Conservation (phyloP, 2,113 vertebrate species). For the Felis chaus region DNA sequence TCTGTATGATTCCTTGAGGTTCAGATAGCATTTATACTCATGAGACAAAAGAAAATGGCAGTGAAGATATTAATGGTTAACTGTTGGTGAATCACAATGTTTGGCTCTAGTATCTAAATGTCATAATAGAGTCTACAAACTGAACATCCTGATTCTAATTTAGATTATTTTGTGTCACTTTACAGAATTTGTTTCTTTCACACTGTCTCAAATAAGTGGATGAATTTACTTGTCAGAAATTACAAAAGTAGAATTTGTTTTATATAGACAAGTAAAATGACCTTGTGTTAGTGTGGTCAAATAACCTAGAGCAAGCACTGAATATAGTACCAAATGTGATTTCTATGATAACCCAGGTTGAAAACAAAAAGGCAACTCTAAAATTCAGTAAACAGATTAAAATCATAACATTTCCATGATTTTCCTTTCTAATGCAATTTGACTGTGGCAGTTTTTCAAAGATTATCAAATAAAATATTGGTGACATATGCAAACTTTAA, state of each 20-base stretch:
- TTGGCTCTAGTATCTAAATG: neutral
- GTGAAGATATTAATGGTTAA: neutral
- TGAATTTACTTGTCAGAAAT: slow-evolving; percentile 32
- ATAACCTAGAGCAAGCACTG: neutral
- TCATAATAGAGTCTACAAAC: neutral
- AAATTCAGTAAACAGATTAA: slow-evolving; percentile 40
- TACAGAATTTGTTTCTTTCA: neutral
- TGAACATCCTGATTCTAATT: neutral
- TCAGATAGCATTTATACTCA: neutral
- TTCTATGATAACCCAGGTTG: neutral
- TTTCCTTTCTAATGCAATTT: slow-evolving; percentile 48
- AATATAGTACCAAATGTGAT: neutral
- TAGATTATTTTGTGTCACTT: slow-evolving; percentile 26
- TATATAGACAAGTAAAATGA: neutral
- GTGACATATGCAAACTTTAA: slow-evolving; percentile 42
- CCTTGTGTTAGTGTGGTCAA: neutral
- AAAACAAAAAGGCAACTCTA: slow-evolving; percentile 20
- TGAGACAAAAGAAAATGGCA: neutral
- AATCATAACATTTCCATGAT: slow-evolving; percentile 5
- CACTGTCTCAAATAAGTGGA: neutral
- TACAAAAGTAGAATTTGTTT: slow-evolving; percentile 19
- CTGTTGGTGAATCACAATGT: neutral
- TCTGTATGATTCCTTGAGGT: neutral
- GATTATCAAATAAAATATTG: slow-evolving; percentile 44
- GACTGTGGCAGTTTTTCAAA: slow-evolving; percentile 48